Conservation (phyloP, 2,797 vertebrate species). For the Pipistrellus kuhlii region DNA sequence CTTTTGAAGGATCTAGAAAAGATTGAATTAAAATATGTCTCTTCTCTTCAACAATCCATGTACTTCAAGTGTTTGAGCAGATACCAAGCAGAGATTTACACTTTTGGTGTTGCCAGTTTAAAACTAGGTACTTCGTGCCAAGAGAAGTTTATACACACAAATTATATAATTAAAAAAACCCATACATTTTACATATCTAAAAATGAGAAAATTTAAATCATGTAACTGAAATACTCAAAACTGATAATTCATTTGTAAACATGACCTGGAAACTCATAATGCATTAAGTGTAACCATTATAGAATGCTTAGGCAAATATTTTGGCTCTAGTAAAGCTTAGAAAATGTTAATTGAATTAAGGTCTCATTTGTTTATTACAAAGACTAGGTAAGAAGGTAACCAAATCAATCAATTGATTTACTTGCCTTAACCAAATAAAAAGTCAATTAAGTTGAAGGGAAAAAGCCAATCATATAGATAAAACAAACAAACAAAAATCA, state of each 20-base stretch:
- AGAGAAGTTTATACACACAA: background rate
- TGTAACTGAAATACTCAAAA: constrained; percentile 20
- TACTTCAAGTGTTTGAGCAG: background rate
- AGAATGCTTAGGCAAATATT: constrained; percentile 17
- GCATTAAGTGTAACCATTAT: constrained; percentile 1
- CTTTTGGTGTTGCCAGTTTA: background rate
- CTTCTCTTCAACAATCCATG: background rate
- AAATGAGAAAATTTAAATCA: constrained; percentile 16
- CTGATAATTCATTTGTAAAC: constrained; percentile 28
- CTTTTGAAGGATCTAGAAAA: background rate
- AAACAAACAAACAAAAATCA: constrained; percentile 32
- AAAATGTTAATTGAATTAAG: constrained; percentile 8
- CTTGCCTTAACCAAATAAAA: constrained; percentile 51
- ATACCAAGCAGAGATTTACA: background rate
- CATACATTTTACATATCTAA: background rate
- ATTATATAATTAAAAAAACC: background rate
- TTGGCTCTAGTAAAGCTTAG: constrained; percentile 2
- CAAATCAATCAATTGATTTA: constrained; percentile 37
- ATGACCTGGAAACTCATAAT: background rate
- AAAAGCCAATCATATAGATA: background rate
- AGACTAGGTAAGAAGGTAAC: constrained; percentile 41
- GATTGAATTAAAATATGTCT: background rate
- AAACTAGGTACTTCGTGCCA: background rate
- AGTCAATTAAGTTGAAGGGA: constrained; percentile 31
- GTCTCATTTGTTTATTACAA: background rate